A percentile compares a stretch with the other conserved stretches of the same genome.
These are phyloP conservation scores for Benitochromis conjunctus DNA, from an alignment of 2,113 vertebrate species.

Conservation along the genomic window DNA sequence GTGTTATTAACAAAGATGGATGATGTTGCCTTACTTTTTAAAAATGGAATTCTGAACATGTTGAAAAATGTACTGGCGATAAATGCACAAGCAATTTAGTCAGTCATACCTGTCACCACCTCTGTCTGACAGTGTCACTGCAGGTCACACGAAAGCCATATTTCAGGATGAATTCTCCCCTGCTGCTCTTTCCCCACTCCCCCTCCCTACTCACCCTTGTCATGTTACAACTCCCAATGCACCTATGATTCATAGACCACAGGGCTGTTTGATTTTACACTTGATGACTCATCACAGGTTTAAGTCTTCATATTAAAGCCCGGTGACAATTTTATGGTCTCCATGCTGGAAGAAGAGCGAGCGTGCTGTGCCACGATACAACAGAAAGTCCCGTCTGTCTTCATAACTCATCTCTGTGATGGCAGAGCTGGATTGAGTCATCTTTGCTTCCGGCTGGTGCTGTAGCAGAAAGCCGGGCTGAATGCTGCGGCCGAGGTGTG, in stretches of 20 bases:
- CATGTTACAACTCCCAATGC: conserved; percentile 46
- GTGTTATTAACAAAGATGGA: not conserved
- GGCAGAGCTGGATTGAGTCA: conserved; percentile 46
- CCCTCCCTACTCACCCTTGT: not conserved
- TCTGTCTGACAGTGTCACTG: not conserved
- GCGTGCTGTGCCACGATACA: not conserved
- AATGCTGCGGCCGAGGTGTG: conserved; percentile 6
- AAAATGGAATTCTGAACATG: not conserved
- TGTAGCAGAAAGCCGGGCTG: conserved; percentile 6
- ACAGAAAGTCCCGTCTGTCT: conserved; percentile 5
- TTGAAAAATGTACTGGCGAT: not conserved
- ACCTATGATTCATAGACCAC: conserved; percentile 43
- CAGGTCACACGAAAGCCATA: conserved; percentile 10
- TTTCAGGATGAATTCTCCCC: conserved; percentile 14
- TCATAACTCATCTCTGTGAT: conserved; percentile 53
- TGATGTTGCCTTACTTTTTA: not conserved
- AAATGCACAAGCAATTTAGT: not conserved
- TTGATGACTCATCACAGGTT: conserved; percentile 62
- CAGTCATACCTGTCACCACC: conserved; percentile 5
- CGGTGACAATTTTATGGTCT: conserved; percentile 52
- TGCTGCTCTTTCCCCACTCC: not conserved
- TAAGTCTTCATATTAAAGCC: conserved; percentile 52
- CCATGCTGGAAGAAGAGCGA: conserved; percentile 9
- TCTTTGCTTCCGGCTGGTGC: conserved; percentile 14
- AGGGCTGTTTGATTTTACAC: conserved; percentile 45